Evolutionary conservation across 2,113 vertebrate species (phyloP).

Genomic region (Platanista minor): DNA sequence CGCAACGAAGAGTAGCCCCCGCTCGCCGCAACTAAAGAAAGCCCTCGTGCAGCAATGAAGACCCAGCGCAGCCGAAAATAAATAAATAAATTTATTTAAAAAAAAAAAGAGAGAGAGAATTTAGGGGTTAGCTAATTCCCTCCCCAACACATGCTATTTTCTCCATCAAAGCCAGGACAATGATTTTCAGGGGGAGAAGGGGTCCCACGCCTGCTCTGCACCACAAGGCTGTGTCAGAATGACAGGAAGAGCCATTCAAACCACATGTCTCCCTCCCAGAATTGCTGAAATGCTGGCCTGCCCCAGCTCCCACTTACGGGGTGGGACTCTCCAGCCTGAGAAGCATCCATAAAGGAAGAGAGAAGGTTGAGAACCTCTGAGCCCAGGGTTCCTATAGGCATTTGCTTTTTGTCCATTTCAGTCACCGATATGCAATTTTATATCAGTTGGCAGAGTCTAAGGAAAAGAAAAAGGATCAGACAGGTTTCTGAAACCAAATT

Average conservation of each 20-base stretch:
- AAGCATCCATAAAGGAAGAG: neutral
- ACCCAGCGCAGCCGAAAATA: no score
- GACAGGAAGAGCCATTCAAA: neutral
- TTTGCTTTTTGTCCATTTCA: conserved; percentile 59
- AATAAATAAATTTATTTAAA: no score
- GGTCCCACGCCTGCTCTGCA: no score
- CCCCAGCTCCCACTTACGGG: neutral
- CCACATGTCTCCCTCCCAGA: neutral
- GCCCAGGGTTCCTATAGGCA: neutral
- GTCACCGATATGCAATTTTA: conserved; percentile 69
- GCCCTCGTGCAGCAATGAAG: no score
- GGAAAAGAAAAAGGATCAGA: conserved; percentile 57
- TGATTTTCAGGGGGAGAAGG: neutral
- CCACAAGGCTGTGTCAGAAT: neutral
- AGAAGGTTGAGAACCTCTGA: neutral
- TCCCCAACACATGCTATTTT: neutral
- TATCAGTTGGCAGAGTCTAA: conserved; percentile 69
- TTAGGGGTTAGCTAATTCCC: neutral
- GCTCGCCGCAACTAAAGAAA: no score
- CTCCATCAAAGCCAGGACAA: neutral
- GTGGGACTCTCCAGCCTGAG: neutral
- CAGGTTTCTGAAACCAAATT: conserved; percentile 81
- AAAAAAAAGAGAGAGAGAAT: no score
- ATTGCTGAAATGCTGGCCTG: neutral
- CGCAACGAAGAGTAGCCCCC: no score